phyloP scores from a whole-genome alignment of 2,113 vertebrate species.

The Cichladusa arquata region DNA sequence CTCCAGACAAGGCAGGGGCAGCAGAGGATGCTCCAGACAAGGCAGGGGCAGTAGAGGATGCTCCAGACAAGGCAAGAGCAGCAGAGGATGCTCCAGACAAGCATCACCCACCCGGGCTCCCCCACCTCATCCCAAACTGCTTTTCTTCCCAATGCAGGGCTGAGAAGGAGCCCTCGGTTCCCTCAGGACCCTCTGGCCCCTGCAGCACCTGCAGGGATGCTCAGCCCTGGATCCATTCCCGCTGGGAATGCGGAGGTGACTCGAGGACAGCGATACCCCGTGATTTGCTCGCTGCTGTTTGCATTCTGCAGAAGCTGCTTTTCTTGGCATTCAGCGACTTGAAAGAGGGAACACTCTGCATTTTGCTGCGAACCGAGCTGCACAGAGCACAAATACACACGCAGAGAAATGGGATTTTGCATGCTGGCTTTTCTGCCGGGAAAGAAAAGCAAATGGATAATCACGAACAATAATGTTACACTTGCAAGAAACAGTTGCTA shows the following conservation, averaged over 20 bases:
- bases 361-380: not conserved
- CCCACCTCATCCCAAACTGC: not conserved
- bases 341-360: not conserved
- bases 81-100: not conserved
- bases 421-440: not conserved
- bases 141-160: not conserved
- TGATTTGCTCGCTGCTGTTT: not conserved
- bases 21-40: rapidly evolving
- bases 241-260: not conserved
- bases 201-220: not conserved
- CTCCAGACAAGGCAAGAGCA: no score
- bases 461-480: not conserved
- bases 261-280: not conserved
- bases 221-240: not conserved
- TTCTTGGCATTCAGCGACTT: not conserved
- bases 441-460: not conserved
- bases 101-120: rapidly evolving
- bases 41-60: no score
- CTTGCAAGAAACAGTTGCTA: not conserved
- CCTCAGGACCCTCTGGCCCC: not conserved
- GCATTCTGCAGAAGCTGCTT: constrained; percentile 21
- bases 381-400: not conserved
- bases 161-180: not conserved
- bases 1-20: not conserved
- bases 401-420: not conserved